Percentiles rank a stretch among this genome's conserved stretches.
phyloP scores from a whole-genome alignment of 2,113 vertebrate species.

The Osmerus eperlanus region DNA sequence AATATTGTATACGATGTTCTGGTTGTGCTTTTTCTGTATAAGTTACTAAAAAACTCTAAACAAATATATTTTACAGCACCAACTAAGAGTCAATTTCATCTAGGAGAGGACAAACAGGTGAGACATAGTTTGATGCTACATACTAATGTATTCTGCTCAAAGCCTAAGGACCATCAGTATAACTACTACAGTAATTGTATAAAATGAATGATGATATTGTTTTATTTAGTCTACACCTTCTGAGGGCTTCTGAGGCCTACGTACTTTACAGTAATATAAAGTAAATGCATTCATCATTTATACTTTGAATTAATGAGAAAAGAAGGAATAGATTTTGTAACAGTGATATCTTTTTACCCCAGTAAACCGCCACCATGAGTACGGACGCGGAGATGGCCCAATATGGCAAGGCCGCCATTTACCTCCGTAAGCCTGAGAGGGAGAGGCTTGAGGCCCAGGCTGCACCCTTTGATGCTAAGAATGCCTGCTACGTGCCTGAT shows the following conservation, averaged over 20 bases:
- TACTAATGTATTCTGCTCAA: too few relatives aligned
- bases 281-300: too few relatives aligned
- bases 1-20: too few relatives aligned
- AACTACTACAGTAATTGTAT: too few relatives aligned
- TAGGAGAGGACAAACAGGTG: neutral
- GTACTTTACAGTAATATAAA: too few relatives aligned
- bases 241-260: too few relatives aligned
- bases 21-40: too few relatives aligned
- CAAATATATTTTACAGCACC: neutral
- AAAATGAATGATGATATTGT: too few relatives aligned
- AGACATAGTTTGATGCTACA: neutral
- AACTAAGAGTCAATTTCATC: neutral
- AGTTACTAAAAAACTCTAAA: neutral
- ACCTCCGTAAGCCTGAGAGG: slow-evolving; percentile 71
- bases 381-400: slow-evolving; percentile 67
- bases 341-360: neutral
- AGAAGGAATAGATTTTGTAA: neutral
- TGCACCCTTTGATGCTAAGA: slow-evolving; percentile 73
- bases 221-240: too few relatives aligned
- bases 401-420: slow-evolving; percentile 70
- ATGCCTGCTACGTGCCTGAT: slow-evolving; percentile 58
- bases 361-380: slow-evolving; percentile 60
- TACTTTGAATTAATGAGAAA: too few relatives aligned
- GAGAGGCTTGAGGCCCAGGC: slow-evolving; percentile 65
- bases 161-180: too few relatives aligned